Conservation (phyloP, 30 jellyfish, hydroid and myxozoan genomes). For the Mastigias papua region DNA sequence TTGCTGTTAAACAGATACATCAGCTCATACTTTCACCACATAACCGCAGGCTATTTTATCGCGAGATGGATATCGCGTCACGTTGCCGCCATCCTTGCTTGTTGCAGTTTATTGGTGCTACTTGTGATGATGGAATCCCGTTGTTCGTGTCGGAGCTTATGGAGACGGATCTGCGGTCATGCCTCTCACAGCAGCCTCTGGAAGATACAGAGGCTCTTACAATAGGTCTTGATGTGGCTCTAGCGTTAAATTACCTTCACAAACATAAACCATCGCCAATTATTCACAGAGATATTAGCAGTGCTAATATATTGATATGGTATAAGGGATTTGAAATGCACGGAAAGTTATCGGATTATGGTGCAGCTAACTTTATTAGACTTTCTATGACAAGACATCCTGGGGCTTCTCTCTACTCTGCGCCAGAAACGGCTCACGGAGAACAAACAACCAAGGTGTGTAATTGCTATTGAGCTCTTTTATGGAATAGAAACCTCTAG, state of each 20-base stretch:
- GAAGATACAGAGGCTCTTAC: slow-evolving; percentile 30
- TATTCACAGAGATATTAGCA: slow-evolving; percentile 95
- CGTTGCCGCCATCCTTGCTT: slow-evolving; percentile 98
- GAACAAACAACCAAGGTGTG: slow-evolving; percentile 93
- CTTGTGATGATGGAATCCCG: slow-evolving; percentile 95
- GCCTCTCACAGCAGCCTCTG: slow-evolving; percentile 56
- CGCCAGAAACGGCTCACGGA: slow-evolving; percentile 93
- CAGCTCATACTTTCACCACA: slow-evolving; percentile 89
- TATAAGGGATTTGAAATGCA: slow-evolving; percentile 78
- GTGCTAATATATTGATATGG: slow-evolving; percentile 87
- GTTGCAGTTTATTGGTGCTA: slow-evolving; percentile 97
- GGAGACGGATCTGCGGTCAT: slow-evolving; percentile 83
- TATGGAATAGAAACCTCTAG: not conserved
- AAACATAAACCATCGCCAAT: slow-evolving; percentile 81
- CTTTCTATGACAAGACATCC: slow-evolving; percentile 92
- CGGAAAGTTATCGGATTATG: slow-evolving; percentile 93
- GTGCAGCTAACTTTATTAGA: slow-evolving; percentile 94
- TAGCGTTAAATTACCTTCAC: slow-evolving; percentile 88
- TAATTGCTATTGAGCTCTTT: not conserved
- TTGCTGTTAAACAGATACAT: slow-evolving; percentile 95
- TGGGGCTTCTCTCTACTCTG: slow-evolving; percentile 92
- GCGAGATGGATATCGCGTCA: slow-evolving; percentile 96
- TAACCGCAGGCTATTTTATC: slow-evolving; percentile 92
- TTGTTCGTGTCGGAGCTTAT: slow-evolving; percentile 86
- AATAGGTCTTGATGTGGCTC: slow-evolving; percentile 76